Evolutionary conservation across 2,888 invertebrate genomes (phyloP).

Genomic region (Suillia variegata): DNA sequence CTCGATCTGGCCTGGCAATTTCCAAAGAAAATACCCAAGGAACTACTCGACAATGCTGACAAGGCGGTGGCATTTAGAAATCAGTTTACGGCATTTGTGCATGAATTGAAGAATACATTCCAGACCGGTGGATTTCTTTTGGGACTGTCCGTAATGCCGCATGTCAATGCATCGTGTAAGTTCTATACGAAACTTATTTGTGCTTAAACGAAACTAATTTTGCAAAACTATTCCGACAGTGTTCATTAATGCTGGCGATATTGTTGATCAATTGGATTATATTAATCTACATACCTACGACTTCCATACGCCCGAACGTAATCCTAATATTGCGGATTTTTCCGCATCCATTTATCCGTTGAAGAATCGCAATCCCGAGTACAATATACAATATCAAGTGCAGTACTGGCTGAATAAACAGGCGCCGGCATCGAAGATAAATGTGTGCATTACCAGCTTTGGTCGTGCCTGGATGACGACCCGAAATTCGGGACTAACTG

Average conservation of each 20-base stretch:
- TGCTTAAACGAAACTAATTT: not conserved
- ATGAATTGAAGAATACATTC: conserved; percentile 76
- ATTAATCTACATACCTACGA: conserved; percentile 81
- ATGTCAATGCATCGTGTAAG: conserved; percentile 76
- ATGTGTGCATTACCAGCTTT: conserved; percentile 73
- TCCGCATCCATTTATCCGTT: conserved; percentile 75
- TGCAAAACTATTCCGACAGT: too few relatives aligned
- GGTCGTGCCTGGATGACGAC: conserved; percentile 81
- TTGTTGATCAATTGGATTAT: conserved; percentile 78
- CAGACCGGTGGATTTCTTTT: conserved; percentile 72
- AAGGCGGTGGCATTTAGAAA: conserved; percentile 80
- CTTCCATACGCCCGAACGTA: conserved; percentile 75
- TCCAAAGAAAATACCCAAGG: conserved; percentile 78
- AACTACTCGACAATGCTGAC: conserved; percentile 70
- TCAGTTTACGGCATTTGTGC: conserved; percentile 76
- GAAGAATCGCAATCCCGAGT: conserved; percentile 72
- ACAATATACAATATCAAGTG: conserved; percentile 72
- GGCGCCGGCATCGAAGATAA: conserved; percentile 71
- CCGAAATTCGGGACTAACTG: conserved; percentile 75
- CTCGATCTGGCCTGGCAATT: conserved; percentile 88
- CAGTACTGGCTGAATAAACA: conserved; percentile 67
- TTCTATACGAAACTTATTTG: not conserved
- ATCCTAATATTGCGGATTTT: conserved; percentile 80
- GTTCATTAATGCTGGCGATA: conserved; percentile 77
- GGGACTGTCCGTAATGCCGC: conserved; percentile 74